Percentiles rank a stretch among this genome's conserved stretches.
Conservation (phyloP, 2,113 vertebrate species). For the Hassar affinis region DNA sequence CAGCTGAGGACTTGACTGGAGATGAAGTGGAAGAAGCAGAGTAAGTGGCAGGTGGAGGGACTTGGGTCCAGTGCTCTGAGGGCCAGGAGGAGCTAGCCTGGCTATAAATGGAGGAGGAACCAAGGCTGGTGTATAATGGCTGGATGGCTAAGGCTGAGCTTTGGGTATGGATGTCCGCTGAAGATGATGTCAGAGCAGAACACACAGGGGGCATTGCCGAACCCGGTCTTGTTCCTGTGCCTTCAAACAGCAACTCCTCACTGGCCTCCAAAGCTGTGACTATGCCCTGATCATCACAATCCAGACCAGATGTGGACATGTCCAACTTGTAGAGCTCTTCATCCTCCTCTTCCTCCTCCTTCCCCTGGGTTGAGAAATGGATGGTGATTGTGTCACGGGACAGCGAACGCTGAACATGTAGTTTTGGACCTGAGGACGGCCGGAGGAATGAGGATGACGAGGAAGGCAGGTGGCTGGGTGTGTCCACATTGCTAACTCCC, state of each 20-base stretch:
- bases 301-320: slow-evolving; percentile 59
- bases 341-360: slow-evolving; percentile 96
- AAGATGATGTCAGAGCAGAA: slow-evolving; percentile 54
- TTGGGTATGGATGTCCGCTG: slow-evolving; percentile 57
- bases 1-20: slow-evolving; percentile 76
- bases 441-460: slow-evolving; percentile 67
- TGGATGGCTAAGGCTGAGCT: slow-evolving; percentile 74
- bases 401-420: slow-evolving; percentile 93
- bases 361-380: slow-evolving; percentile 94
- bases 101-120: slow-evolving; percentile 62
- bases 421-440: slow-evolving; percentile 81
- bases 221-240: slow-evolving; percentile 58
- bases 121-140: slow-evolving; percentile 54
- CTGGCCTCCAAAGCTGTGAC: slow-evolving; percentile 86
- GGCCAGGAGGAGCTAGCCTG: slow-evolving; percentile 65
- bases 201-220: slow-evolving; percentile 65
- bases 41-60: slow-evolving; percentile 48
- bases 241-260: slow-evolving; percentile 83
- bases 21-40: slow-evolving; percentile 77
- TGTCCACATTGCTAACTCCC: slow-evolving; percentile 86
- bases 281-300: slow-evolving; percentile 79
- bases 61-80: slow-evolving; percentile 74
- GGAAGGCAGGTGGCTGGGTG: slow-evolving; percentile 71
- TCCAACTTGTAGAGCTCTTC: slow-evolving; percentile 78
- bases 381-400: slow-evolving; percentile 97